Base-by-base conservation (phyloP, 2,888 invertebrate genomes). In the Xestia sexstrigata region DNA sequence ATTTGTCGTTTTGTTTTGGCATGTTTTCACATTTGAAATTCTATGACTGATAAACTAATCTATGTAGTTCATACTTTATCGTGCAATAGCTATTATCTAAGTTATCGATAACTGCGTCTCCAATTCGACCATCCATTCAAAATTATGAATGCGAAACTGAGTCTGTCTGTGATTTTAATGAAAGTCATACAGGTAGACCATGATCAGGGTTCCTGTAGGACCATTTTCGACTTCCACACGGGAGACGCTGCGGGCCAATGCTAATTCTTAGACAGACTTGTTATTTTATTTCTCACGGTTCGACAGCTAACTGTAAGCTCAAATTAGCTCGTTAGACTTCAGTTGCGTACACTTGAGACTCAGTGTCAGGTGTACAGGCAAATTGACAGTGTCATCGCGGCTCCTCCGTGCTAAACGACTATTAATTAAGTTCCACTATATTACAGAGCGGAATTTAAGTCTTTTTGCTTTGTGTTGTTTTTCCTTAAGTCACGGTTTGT, bases 261-360 rank as follows among this genome's bases (percentile, higher is more conserved):
- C 62, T 11, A 20, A 20, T 62, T 63, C 39, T 65, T 15, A 45
- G 69, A 52, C 49, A 67, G 55, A 47, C 20, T 55, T 68, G 75
- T 81, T 83, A 84, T 83, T 87, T 83, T 84, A 87, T 81, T 86
- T 89, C 90, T 87, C 89, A 91, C 89, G 88, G 88, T 87, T 88
- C 81, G 82, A 81, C 74, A 79, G 63, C 69, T 76, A 76, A 79
- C 81, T 81, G 81, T 84, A 83, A 76, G 52, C 78, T 86, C 76
- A 87, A 87, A 89, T 90, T 87, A 87, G 78, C 80, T 87, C 80
- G 85, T 87, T 86, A 83, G 79, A 81, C 79, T 90, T 83, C 76
- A 77, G 87, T 87, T 86, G 74, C 85, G 73, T 78, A 75, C 78
- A 79, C 84, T 80, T 76, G 78, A 85, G 79, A 86, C 75, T 77